These are phyloP conservation scores for Vidua macroura DNA, from an alignment of 2,113 vertebrate genomes.

Conservation along the genomic window DNA sequence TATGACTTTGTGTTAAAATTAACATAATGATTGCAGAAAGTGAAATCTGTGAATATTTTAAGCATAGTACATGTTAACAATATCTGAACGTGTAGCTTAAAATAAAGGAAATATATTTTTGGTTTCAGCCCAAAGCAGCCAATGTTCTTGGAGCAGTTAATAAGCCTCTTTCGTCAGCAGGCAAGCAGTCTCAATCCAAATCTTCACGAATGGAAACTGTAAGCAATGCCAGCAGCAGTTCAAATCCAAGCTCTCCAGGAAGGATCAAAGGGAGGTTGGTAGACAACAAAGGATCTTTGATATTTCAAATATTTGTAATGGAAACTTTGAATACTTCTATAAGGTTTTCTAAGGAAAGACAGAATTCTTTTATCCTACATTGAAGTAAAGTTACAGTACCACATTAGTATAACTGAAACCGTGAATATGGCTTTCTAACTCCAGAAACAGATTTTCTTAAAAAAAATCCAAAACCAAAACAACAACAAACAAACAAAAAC, in stretches of 20 bases:
- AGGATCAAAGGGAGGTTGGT: slow-evolving; percentile 92
- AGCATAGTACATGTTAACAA: slow-evolving; percentile 24
- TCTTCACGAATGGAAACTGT: slow-evolving; percentile 96
- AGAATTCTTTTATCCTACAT: background rate
- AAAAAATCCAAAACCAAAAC: background rate
- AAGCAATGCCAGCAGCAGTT: slow-evolving; percentile 95
- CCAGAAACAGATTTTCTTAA: background rate
- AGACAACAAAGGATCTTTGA: slow-evolving; percentile 44
- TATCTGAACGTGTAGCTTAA: slow-evolving; percentile 28
- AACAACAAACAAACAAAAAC: background rate
- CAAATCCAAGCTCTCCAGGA: slow-evolving; percentile 94
- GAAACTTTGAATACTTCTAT: background rate
- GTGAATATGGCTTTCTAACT: background rate
- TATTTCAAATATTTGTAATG: slow-evolving; percentile 52
- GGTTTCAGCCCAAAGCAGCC: slow-evolving; percentile 91
- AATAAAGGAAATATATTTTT: slow-evolving; percentile 65
- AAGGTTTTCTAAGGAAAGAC: background rate
- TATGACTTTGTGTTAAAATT: background rate
- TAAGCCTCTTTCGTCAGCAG: slow-evolving; percentile 94
- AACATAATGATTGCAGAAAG: background rate
- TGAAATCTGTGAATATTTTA: slow-evolving; percentile 9
- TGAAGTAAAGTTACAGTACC: background rate
- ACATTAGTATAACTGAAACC: background rate
- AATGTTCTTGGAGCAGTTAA: slow-evolving; percentile 97
- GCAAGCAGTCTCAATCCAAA: slow-evolving; percentile 95